Conservation (phyloP, 1,140 invertebrate species). For the Drosophila lowei region DNA sequence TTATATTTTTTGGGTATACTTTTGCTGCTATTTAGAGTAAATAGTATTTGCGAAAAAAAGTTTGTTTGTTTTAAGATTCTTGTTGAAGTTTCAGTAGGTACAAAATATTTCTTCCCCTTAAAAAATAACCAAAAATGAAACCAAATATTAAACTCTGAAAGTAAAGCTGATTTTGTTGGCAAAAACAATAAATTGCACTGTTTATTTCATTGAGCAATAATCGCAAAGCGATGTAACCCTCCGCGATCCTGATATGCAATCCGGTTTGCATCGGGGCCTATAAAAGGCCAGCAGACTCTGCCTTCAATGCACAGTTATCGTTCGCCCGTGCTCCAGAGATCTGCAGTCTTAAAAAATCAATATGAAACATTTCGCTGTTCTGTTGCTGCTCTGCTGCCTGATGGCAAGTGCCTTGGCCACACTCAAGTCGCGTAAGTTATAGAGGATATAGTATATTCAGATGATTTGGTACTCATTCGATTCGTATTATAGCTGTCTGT, state of each 20-base stretch:
- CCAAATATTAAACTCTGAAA: constrained; percentile 6
- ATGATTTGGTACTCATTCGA: neutral
- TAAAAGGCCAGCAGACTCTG: constrained; percentile 33
- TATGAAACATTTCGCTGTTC: constrained; percentile 60
- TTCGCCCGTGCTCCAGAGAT: constrained; percentile 11
- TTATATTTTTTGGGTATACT: too few relatives aligned
- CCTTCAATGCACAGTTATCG: constrained; percentile 39
- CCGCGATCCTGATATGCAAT: constrained; percentile 45
- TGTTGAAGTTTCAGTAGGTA: too few relatives aligned
- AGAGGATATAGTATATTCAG: neutral
- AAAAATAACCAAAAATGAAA: neutral
- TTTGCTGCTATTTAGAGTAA: too few relatives aligned
- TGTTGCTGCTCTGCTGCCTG: constrained; percentile 50
- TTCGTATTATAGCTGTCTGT: constrained; percentile 42
- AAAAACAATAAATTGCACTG: constrained; percentile 30
- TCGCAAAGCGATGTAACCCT: constrained; percentile 42
- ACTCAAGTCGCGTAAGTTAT: constrained; percentile 62
- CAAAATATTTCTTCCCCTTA: too few relatives aligned
- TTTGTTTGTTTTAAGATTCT: too few relatives aligned
- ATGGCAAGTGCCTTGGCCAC: constrained; percentile 41
- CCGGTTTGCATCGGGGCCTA: constrained; percentile 57
- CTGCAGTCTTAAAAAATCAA: constrained; percentile 18
- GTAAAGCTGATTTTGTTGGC: constrained; percentile 26
- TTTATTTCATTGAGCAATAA: constrained; percentile 28
- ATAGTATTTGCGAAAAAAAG: too few relatives aligned